phyloP scores from a whole-genome alignment of 2,888 invertebrate species.

The Thera obeliscata region DNA sequence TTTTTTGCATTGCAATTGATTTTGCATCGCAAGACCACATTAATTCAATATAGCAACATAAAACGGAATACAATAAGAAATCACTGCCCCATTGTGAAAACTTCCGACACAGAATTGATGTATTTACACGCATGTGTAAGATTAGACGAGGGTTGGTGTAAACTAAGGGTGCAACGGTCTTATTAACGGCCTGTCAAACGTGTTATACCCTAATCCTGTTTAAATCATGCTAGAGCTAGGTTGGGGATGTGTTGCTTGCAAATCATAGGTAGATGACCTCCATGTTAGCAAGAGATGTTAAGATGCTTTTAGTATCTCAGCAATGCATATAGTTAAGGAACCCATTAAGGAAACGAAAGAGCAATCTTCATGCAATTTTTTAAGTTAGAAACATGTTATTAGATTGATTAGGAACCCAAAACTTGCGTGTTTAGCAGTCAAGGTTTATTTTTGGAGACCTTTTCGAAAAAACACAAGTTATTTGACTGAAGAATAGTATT shows the following conservation, averaged over 20 bases:
- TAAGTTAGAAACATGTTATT: too few relatives aligned
- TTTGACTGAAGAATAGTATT: too few relatives aligned
- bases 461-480: too few relatives aligned
- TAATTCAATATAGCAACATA: slow-evolving; percentile 22
- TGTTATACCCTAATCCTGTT: slow-evolving; percentile 68
- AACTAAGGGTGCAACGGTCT: slow-evolving; percentile 77
- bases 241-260: slow-evolving; percentile 13
- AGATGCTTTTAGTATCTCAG: not conserved
- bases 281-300: not conserved
- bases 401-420: too few relatives aligned
- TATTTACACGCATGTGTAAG: slow-evolving; percentile 64
- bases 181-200: slow-evolving; percentile 79
- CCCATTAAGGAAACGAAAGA: too few relatives aligned
- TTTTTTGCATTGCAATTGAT: slow-evolving; percentile 4
- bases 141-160: slow-evolving; percentile 70
- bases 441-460: too few relatives aligned
- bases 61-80: slow-evolving; percentile 38
- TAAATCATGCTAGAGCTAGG: slow-evolving; percentile 53
- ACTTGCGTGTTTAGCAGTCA: too few relatives aligned
- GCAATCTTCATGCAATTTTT: too few relatives aligned
- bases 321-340: not conserved
- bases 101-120: slow-evolving; percentile 43
- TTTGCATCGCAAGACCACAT: slow-evolving; percentile 22
- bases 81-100: slow-evolving; percentile 44
- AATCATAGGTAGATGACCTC: slow-evolving; percentile 20